Conservation (phyloP, 92 coral and sea anemone species). For the Anthopleura xanthogrammica region DNA sequence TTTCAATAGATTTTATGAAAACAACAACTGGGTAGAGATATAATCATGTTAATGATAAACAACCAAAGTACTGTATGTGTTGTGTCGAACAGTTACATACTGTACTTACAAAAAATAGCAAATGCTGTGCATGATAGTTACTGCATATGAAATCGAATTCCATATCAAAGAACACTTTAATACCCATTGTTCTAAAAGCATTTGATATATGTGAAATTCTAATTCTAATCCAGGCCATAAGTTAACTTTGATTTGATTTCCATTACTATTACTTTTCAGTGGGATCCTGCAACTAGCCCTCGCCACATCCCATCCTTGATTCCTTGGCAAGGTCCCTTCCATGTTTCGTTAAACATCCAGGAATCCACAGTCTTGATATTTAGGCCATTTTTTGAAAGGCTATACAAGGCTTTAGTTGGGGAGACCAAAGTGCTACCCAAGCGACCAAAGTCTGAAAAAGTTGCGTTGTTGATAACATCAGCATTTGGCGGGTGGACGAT, state of each 20-base stretch:
- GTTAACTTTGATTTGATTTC: not conserved
- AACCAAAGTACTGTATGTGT: no score
- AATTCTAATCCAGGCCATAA: no score
- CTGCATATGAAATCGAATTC: no score
- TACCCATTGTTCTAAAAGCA: no score
- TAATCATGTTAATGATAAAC: no score
- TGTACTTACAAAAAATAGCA: no score
- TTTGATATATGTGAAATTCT: no score
- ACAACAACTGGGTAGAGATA: no score
- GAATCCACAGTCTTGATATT: slow-evolving; percentile 36
- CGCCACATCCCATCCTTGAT: slow-evolving; percentile 24
- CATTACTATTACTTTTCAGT: slow-evolving; percentile 1
- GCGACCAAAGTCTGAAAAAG: slow-evolving; percentile 53
- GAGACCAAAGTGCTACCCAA: slow-evolving; percentile 23
- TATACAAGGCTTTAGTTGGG: slow-evolving; percentile 32
- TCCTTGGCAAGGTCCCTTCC: slow-evolving; percentile 54
- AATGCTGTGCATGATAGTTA: no score
- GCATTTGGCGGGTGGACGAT: slow-evolving; percentile 63
- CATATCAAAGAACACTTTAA: no score
- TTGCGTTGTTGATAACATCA: slow-evolving; percentile 32
- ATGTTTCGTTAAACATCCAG: slow-evolving; percentile 31
- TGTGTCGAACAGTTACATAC: no score
- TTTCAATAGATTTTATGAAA: no score
- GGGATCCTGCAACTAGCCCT: slow-evolving; percentile 14
- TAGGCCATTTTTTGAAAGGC: slow-evolving; percentile 37